phyloP scores from a whole-genome alignment of 1,140 invertebrate genomes.

The Habropoda laboriosa region DNA sequence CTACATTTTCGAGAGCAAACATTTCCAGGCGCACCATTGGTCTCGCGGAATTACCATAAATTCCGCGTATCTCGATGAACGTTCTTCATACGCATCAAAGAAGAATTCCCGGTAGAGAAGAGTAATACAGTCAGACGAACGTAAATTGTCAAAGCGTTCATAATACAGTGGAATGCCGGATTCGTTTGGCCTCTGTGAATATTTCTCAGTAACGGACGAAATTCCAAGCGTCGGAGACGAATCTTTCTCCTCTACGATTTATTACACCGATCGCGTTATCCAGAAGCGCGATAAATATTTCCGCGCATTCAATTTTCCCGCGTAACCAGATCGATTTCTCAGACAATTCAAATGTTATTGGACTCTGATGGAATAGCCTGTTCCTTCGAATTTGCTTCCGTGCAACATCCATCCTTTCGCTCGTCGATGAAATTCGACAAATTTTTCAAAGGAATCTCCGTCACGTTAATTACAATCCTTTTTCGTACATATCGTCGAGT shows the following conservation, averaged over 20 bases:
- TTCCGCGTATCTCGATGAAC: too few relatives aligned
- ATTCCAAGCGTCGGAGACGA: background rate
- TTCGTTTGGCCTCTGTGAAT: conserved; percentile 35
- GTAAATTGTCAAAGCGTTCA: conserved; percentile 19
- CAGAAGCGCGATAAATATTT: conserved; percentile 41
- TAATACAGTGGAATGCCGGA: conserved; percentile 31
- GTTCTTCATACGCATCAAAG: too few relatives aligned
- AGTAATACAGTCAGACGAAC: conserved; percentile 26
- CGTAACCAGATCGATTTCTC: conserved; percentile 41
- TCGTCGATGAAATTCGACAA: too few relatives aligned
- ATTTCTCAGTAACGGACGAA: conserved; percentile 39
- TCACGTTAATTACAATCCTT: too few relatives aligned
- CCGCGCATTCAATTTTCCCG: conserved; percentile 5
- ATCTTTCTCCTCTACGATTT: conserved; percentile 34
- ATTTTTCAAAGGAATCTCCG: too few relatives aligned
- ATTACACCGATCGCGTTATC: conserved; percentile 35
- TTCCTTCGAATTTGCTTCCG: background rate
- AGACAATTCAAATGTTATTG: background rate
- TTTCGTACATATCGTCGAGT: background rate
- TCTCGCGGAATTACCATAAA: conserved; percentile 20
- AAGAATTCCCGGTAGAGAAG: background rate
- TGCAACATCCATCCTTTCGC: too few relatives aligned
- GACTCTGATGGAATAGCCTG: conserved; percentile 20
- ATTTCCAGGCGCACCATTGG: background rate
- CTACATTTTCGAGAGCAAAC: background rate